Evolutionary conservation across 2,888 invertebrate species (phyloP).

Genomic region (Thereva nobilitata): DNA sequence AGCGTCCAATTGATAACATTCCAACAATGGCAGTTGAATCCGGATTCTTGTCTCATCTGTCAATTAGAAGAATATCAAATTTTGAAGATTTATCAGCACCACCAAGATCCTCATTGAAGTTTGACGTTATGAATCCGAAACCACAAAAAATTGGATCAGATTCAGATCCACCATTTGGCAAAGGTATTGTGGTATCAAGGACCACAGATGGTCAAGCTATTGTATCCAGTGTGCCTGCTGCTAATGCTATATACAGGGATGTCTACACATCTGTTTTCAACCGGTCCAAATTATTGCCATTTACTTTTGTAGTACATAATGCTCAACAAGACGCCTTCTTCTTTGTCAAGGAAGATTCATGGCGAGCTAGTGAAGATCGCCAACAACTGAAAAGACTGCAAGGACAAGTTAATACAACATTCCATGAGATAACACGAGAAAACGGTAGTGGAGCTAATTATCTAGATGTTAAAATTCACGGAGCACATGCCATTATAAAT

Average conservation of each 20-base stretch:
- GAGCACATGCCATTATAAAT: conserved; percentile 87
- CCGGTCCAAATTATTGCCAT: conserved; percentile 82
- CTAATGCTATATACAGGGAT: conserved; percentile 87
- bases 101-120: conserved; percentile 77
- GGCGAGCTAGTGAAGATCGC: conserved; percentile 87
- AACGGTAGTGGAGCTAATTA: conserved; percentile 73
- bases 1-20: conserved; percentile 67
- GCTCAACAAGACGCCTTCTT: conserved; percentile 91
- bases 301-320: conserved; percentile 85
- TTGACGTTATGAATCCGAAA: conserved; percentile 74
- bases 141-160: conserved; percentile 79
- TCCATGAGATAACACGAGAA: conserved; percentile 79
- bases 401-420: conserved; percentile 88
- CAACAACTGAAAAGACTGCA: conserved; percentile 87
- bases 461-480: conserved; percentile 88
- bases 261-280: conserved; percentile 93
- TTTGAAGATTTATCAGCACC: conserved; percentile 77
- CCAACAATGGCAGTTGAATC: conserved; percentile 77
- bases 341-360: conserved; percentile 89
- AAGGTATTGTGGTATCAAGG: conserved; percentile 82
- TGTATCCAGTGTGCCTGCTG: conserved; percentile 83
- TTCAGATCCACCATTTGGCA: conserved; percentile 87
- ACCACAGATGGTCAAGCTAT: conserved; percentile 79
- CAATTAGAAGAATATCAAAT: conserved; percentile 77
- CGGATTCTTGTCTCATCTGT: conserved; percentile 80